Evolutionary conservation across 2,888 invertebrate species (phyloP), one percentile per base, ranked within the genome.

Genomic region (Drosophila flavopinicola): DNA sequence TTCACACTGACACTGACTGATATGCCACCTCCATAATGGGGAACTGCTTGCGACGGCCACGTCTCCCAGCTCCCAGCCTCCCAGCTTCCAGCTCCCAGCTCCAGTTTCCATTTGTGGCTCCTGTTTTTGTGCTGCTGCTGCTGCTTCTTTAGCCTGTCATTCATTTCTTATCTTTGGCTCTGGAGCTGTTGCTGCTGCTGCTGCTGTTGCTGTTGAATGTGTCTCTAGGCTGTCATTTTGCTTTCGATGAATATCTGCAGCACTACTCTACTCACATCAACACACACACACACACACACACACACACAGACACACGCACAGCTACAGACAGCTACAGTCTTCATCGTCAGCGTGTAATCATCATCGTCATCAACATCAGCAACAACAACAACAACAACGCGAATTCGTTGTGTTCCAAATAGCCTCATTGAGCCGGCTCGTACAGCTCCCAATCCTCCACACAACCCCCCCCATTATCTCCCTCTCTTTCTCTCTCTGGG

Each of bases 191-290:
- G 72, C 60, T 75, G 63, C 17, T 54, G 45, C 52, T 75, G 63
- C 61, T 73, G 69, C 68, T 66, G 60, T 70, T 75, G 61, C 48
- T 74, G 79, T 73, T 83, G 88, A 89, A 90, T 90, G 90, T 90
- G 89, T 90, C 90, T 90, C 89, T 89, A 80, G 90, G 90, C 90
- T 90, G 89, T 90, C 90, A 89, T 89, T 90, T 89, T 85, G 88
- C 89, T 90, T 87, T 89, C 88, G 89, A 89, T 88, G 88, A 84
- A 83, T 87, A 89, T 89, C 88, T 87, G 70, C 57, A 66, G 61
- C 51, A 53, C 48, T 48, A 49, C 66, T 44, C 54, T 37, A 27
- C 41, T 33, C 29, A 15, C 17, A 48, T 30, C 66, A 39, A 49
- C 61, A 41, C 48, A 24, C 35, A 23, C 25, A 15, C 39, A 32